Percentiles rank a stretch among this genome's conserved stretches.
Conservation (phyloP, 2,113 vertebrate species). For the Anguilla rostrata region DNA sequence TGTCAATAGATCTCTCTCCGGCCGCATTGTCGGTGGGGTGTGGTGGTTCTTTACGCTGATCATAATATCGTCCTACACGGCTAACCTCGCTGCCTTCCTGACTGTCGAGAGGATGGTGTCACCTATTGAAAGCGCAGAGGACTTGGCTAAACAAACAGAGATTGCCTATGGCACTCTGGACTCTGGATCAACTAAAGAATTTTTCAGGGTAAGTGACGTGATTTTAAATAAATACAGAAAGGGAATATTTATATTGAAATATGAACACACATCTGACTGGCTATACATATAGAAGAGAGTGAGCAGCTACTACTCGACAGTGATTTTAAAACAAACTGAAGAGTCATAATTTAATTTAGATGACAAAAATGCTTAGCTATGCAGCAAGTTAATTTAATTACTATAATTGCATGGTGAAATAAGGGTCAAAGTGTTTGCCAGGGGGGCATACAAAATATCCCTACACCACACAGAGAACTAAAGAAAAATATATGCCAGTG, state of each 20-base stretch:
- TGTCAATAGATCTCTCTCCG: constrained; percentile 92
- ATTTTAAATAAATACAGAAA: background rate
- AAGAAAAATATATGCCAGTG: background rate
- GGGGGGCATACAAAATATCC: background rate
- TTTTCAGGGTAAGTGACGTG: constrained; percentile 88
- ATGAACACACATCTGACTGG: background rate
- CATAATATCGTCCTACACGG: constrained; percentile 98
- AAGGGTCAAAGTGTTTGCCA: background rate
- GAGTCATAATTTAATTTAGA: background rate
- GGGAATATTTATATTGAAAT: too few relatives aligned
- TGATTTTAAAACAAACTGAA: background rate
- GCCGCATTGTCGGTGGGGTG: constrained; percentile 96
- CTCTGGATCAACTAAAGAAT: constrained; percentile 97
- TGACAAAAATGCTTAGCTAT: background rate
- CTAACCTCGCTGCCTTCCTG: constrained; percentile 97
- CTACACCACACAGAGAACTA: background rate
- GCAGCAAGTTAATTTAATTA: background rate
- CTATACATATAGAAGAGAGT: background rate
- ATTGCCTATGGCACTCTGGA: constrained; percentile 96
- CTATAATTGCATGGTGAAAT: constrained; percentile 1
- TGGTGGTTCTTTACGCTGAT: constrained; percentile 99
- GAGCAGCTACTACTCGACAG: background rate
- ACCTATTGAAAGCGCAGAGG: constrained; percentile 95
- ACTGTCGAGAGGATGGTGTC: constrained; percentile 98
- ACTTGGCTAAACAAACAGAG: constrained; percentile 95